A percentile compares a stretch with the other conserved stretches of the same genome.
These are phyloP conservation scores for Amaurobius ferox DNA, from an alignment of 2,888 invertebrate species.

Conservation along the genomic window DNA sequence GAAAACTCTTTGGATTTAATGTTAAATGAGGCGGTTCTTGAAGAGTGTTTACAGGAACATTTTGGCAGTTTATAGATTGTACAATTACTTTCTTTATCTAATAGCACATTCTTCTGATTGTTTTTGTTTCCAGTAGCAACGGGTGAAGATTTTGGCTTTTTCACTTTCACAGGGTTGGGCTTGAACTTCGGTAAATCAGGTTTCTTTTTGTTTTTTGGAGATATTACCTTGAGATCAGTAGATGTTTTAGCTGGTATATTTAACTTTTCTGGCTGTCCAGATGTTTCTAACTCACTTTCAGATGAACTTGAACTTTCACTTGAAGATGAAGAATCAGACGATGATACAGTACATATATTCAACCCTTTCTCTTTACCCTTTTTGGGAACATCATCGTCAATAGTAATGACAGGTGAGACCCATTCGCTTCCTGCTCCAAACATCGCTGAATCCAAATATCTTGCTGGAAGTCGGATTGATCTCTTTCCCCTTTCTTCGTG, in stretches of 20 bases:
- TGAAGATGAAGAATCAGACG: neutral
- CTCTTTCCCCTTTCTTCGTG: constrained; percentile 56
- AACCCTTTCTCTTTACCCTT: neutral
- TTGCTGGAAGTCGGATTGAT: constrained; percentile 70
- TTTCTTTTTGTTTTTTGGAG: neutral
- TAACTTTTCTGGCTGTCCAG: neutral
- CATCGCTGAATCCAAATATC: constrained; percentile 71
- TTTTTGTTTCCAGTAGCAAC: no score
- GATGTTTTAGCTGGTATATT: neutral
- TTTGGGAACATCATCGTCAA: constrained; percentile 27
- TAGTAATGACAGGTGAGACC: constrained; percentile 67
- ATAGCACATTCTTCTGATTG: no score
- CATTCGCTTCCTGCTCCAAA: constrained; percentile 69
- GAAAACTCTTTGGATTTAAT: constrained; percentile 20
- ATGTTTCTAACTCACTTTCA: neutral
- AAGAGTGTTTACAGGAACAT: constrained; percentile 35
- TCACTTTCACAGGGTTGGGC: neutral
- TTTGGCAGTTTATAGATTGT: constrained; percentile 13
- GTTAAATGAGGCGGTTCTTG: constrained; percentile 30
- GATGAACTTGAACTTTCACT: neutral
- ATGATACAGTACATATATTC: neutral
- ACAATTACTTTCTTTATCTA: neutral
- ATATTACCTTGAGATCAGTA: neutral
- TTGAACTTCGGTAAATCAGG: neutral
- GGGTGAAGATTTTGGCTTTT: no score